These are phyloP conservation scores for Drosophila pegasa DNA, from an alignment of 2,888 invertebrate genomes.

Conservation along the genomic window DNA sequence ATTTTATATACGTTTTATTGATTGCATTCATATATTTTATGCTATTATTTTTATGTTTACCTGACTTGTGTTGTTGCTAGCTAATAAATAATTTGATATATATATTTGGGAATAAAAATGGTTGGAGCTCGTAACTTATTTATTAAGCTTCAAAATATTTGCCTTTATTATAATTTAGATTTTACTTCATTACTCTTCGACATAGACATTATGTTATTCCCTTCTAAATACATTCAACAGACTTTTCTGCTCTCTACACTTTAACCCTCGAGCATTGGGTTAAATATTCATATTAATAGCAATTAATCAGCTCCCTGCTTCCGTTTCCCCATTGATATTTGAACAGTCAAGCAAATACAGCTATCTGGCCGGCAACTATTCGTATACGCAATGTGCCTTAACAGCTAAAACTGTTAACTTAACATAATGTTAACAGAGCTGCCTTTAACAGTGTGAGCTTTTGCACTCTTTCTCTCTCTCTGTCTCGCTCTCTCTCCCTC, in stretches of 20 bases:
- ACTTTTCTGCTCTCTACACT: background rate
- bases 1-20: too few species aligned
- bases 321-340: background rate
- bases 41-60: too few species aligned
- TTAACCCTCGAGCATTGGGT: background rate
- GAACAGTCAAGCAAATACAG: background rate
- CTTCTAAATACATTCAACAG: background rate
- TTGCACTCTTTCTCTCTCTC: background rate
- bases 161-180: too few species aligned
- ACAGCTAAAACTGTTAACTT: conserved; percentile 18
- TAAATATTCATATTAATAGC: background rate
- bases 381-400: background rate
- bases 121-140: too few species aligned
- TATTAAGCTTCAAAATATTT: too few species aligned
- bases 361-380: background rate
- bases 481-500: background rate
- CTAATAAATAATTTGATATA: too few species aligned
- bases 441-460: conserved; percentile 38
- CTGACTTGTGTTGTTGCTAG: too few species aligned
- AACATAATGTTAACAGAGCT: conserved; percentile 19
- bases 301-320: background rate
- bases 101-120: too few species aligned
- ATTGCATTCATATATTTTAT: too few species aligned
- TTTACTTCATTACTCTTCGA: too few species aligned
- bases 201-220: background rate